Base-by-base conservation (phyloP, 1,140 invertebrate species). In the Chrysomallon squamiferum region DNA sequence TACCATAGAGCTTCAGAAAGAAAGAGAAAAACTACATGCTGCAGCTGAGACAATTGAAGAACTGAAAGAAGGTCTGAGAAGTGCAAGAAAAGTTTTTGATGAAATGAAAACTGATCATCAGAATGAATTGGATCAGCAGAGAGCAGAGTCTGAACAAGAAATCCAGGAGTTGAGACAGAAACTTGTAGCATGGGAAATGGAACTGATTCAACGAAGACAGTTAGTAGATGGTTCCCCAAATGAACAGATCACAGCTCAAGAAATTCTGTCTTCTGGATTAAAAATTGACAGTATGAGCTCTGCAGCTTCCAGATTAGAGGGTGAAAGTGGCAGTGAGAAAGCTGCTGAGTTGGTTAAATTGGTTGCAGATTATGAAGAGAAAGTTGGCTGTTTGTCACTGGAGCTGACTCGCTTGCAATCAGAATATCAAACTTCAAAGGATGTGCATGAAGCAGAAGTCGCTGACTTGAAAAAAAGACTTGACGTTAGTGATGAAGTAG, bases 61-160 rank as follows among this genome's bases (percentile, higher is more conserved):
- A 29, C 15, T 38, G 25, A 63, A 32, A 27, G 50, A 54, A 35
- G n/a, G 18, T 3, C 27, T 63, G 29, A 54, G 49, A 54, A 27
- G 30, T 1, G 50, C n/a, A 1, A 63, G 15, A 27, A 20, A 30
- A 27, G 32, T 49, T 18, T 13, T 52, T 47, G 50, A 20, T 35
- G 29, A 63, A 29, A 47, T 62, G 52, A 69, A 30, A 43, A 15
- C 56, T 29, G 29, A 56, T 25, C 33, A 52, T 15, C 13, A 58
- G 50, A 56, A 49, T 27, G 54, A 52, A 35, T 35, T 41, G 18
- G 66, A 59, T 27, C 35, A 50, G 27, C 45, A 64, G 30, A 59
- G 38, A 33, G 18, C 58, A 11, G 30, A 15, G 25, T 59, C 33
- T 2, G 41, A 38, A 5, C 33, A 41, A 13, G 58, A 59, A 41